Evolutionary conservation across 2,888 invertebrate species (phyloP).

Genomic region (Orthosia gracilis): DNA sequence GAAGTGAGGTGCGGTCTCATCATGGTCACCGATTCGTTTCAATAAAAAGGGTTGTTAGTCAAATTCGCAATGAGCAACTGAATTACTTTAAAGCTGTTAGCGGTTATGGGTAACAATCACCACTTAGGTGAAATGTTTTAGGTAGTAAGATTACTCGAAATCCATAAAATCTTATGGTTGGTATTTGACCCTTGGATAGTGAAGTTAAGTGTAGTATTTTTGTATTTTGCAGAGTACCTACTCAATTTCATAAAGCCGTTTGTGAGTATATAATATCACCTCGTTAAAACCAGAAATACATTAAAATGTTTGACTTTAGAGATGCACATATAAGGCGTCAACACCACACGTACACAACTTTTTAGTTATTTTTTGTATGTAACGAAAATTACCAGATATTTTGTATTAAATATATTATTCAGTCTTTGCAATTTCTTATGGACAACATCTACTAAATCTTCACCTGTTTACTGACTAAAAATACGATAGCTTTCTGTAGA

Average conservation of each 20-base stretch:
- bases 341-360: too few relatives aligned
- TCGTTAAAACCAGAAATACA: neutral
- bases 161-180: neutral
- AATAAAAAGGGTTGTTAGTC: too few relatives aligned
- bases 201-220: neutral
- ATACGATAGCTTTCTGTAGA: too few relatives aligned
- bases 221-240: neutral
- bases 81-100: neutral
- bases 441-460: too few relatives aligned
- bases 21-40: neutral
- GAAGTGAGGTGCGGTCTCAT: slow-evolving; percentile 21
- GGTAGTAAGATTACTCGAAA: neutral
- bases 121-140: neutral
- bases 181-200: neutral
- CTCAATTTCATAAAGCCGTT: neutral
- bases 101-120: neutral
- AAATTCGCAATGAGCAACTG: neutral
- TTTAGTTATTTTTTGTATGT: too few relatives aligned
- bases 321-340: neutral
- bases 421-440: too few relatives aligned
- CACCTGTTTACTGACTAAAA: too few relatives aligned
- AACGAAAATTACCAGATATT: too few relatives aligned
- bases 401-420: too few relatives aligned
- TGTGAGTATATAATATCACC: neutral
- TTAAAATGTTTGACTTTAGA: too few relatives aligned